Base-by-base conservation (phyloP, 2,888 invertebrate species). In the Margaritifera margaritifera region DNA sequence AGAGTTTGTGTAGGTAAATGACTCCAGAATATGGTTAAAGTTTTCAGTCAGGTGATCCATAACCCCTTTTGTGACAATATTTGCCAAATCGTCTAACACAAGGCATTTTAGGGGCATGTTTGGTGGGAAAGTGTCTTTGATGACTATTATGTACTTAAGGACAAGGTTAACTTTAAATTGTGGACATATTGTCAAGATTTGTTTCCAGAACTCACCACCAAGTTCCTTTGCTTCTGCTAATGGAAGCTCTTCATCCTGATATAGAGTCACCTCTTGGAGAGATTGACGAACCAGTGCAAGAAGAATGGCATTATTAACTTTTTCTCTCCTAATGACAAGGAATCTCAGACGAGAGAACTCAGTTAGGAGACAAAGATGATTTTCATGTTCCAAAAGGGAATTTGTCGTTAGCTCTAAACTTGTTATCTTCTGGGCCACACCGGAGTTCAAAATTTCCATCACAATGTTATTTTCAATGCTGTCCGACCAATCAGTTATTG, bases 61-160 rank as follows among this genome's bases (percentile, higher is more conserved):
- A 20, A 82, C 77, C 15, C 80, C 82, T 68, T 80, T 80, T 4
- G 82, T 82, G 6, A 82, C 78, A 64, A 80, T 78, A 62, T 82
- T 82, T 19, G 78, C 80, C 55, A 82, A 72, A 67, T 80, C 80
- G 70, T 80, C 80, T 18, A 82, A 67, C 15, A 80, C 71, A 8
- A 82, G 70, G 22, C 66, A 70, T 25, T 78, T 52, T n/a, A 82
- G 67, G 4, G 82, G 82, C 77, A 82, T 79, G 57, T 69, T 71
- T 5, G 67, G n/a, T 1, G 78, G 73, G 71, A 82, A 82, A 5
- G 78, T 72, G 59, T 80, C 80, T 61, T 78, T 80, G 24, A 80
- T 79, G 27, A 82, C 80, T 66, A 80, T 66, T 42, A 82, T 73
- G 55, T 73, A 82, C 52, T 78, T 60, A 50, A 82, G 51, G 27